Percentiles rank a stretch among this genome's conserved stretches.
These are phyloP conservation scores for Callospermophilus lateralis DNA, from an alignment of 2,113 vertebrate genomes.

Conservation along the genomic window DNA sequence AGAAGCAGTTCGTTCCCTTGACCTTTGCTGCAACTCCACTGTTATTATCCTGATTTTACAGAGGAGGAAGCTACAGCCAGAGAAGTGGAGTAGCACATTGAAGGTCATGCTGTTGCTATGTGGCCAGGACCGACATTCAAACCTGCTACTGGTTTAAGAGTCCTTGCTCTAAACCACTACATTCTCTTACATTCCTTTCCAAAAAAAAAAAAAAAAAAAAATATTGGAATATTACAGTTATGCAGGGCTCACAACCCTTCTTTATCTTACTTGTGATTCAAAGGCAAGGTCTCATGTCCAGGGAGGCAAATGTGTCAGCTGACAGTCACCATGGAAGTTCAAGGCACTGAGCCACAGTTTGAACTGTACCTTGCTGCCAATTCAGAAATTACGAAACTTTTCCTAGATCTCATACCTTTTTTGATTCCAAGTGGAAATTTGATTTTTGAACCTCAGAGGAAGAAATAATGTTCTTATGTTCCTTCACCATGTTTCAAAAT, in stretches of 20 bases:
- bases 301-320: neutral
- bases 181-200: neutral
- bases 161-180: neutral
- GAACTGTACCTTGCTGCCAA: rapidly evolving
- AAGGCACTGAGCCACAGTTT: neutral
- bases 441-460: neutral
- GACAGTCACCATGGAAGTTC: neutral
- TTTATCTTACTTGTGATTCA: neutral
- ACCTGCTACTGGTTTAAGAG: neutral
- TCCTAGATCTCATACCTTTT: neutral
- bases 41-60: neutral
- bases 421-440: neutral
- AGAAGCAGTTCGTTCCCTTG: neutral
- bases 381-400: neutral
- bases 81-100: neutral
- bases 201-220: constrained; percentile 52
- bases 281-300: neutral
- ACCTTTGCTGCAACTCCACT: neutral
- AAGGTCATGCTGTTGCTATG: neutral
- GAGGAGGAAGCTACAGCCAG: neutral
- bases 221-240: neutral
- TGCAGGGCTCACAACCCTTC: neutral
- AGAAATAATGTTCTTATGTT: constrained; percentile 21
- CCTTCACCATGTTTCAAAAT: constrained; percentile 19
- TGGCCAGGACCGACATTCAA: neutral